Base-by-base conservation (phyloP, 2,113 vertebrate genomes). In the Onychorhynchus coronatus region DNA sequence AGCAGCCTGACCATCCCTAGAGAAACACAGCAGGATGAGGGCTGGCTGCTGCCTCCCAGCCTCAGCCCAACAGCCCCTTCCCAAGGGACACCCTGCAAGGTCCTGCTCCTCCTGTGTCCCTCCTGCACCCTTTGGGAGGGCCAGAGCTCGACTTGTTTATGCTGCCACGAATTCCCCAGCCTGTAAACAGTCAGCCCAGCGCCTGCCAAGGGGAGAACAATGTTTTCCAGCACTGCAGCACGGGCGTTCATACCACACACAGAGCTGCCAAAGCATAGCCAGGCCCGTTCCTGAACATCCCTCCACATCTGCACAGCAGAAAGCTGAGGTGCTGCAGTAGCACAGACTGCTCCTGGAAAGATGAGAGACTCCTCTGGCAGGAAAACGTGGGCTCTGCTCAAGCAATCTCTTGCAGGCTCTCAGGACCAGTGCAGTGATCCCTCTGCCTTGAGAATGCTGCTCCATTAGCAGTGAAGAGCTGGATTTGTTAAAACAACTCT, bases 141-240 rank as follows among this genome's bases (percentile, higher is more conserved):
- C 87, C 91, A 84, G 47, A 65, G 91, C 84, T 79, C 1, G 0
- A 7, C 44, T 82, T 95, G 91, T 95, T 96, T 92, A 93, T 14
- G 85, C 94, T 96, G 93, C 93, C 85, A 86, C 0, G 5, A 94
- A 76, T 83, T 95, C 78, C 90, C 89, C 89, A 66, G 94, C 31
- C 82, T 82, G 87, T 79, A 82, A 94, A 88, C 91, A 95, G 84
- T 28, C 77, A 74, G 78, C 80, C 84, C 70, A 67, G 91, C 2
- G 85, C 83, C 74, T 96, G 96, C 91, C 93, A 91, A 92, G 87
- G 86, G 84, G 44, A 92, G 89, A 76, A 89, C 91, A 94, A 92
- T 91, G 91, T 78, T 96, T 92, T 92, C 93, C 95, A 96, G 2
- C 2, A 5, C 44, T 23, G 22, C 72, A 76, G 89, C 55, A 33